Evolutionary conservation across 2,888 invertebrate species (phyloP).

Genomic region (Aricia artaxerxes): DNA sequence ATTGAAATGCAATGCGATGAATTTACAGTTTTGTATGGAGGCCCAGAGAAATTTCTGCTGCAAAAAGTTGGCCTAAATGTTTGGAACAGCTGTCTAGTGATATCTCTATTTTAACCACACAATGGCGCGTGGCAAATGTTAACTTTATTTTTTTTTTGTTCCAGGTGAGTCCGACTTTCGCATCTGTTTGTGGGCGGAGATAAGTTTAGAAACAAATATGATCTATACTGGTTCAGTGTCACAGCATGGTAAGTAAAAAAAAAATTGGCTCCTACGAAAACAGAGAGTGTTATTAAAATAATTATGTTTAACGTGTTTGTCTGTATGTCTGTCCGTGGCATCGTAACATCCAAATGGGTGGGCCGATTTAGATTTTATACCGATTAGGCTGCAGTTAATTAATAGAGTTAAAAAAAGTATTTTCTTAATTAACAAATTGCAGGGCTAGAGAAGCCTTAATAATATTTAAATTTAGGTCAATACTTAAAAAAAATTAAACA

Average conservation of each 20-base stretch:
- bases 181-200: conserved; percentile 38
- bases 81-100: not conserved
- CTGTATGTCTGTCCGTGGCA: no score
- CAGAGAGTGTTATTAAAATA: no score
- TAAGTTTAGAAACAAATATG: not conserved
- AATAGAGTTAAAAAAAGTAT: no score
- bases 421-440: no score
- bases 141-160: conserved; percentile 38
- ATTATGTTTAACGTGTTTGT: no score
- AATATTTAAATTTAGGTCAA: not conserved
- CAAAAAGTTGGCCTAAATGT: not conserved
- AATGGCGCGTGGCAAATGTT: not conserved
- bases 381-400: no score
- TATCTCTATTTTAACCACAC: not conserved
- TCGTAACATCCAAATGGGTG: no score
- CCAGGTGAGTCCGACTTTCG: conserved; percentile 39
- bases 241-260: not conserved
- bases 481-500: not conserved
- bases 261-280: no score
- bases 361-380: no score
- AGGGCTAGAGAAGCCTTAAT: no score
- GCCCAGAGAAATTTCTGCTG: not conserved
- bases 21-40: no score
- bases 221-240: not conserved
- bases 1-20: no score